Percentiles rank a stretch among this genome's conserved stretches.
These are phyloP conservation scores for Nothura maculosa DNA, from an alignment of 2,797 vertebrate species.

Conservation along the genomic window DNA sequence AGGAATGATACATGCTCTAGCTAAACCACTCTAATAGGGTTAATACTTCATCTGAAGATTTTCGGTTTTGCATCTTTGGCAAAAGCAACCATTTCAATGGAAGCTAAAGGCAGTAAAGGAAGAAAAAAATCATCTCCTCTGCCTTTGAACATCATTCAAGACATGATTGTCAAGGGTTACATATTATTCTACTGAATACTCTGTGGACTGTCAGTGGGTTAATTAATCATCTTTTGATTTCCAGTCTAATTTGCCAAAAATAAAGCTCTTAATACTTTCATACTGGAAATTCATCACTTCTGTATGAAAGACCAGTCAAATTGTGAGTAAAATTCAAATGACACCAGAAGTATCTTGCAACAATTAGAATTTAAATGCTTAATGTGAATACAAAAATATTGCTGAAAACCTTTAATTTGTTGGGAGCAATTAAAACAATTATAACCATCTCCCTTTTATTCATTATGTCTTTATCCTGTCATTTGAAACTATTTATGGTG, in stretches of 20 bases:
- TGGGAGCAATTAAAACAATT: slow-evolving; percentile 76
- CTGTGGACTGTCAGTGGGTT: not conserved
- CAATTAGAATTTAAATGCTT: slow-evolving; percentile 50
- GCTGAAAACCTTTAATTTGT: slow-evolving; percentile 77
- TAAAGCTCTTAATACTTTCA: slow-evolving; percentile 23
- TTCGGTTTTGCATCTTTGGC: not conserved
- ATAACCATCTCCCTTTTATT: slow-evolving; percentile 65
- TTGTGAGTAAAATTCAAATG: slow-evolving; percentile 1
- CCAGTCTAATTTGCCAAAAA: slow-evolving; percentile 58
- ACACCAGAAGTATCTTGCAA: slow-evolving; percentile 16
- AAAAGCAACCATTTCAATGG: slow-evolving; percentile 6
- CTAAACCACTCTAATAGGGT: not conserved
- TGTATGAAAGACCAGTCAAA: slow-evolving; percentile 19
- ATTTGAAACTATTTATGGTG: slow-evolving; percentile 75
- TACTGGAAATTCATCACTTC: slow-evolving; percentile 22
- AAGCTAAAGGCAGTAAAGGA: not conserved
- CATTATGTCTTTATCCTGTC: slow-evolving; percentile 70
- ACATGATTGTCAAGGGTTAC: not conserved
- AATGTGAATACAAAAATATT: slow-evolving; percentile 73
- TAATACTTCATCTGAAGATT: not conserved
- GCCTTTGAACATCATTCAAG: not conserved
- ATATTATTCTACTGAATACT: not conserved
- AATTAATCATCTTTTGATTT: slow-evolving; percentile 50
- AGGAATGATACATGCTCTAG: not conserved
- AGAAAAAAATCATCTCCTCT: not conserved